phyloP scores from a whole-genome alignment of 1,140 invertebrate species.

The Limonius californicus region DNA sequence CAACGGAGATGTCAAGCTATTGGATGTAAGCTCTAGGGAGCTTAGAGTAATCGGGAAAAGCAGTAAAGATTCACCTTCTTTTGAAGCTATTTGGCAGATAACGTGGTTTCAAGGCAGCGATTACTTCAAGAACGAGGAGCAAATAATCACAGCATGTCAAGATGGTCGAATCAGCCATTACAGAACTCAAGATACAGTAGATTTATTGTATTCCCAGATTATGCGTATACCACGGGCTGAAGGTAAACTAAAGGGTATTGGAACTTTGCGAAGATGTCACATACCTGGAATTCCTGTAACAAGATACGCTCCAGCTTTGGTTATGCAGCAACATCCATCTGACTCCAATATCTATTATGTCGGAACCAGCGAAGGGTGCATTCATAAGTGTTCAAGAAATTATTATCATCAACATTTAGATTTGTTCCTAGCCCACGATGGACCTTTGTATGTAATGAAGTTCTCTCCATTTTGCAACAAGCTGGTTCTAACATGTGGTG shows the following conservation, averaged over 20 bases:
- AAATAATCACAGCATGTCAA: constrained; percentile 53
- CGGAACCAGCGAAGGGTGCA: constrained; percentile 77
- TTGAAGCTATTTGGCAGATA: constrained; percentile 62
- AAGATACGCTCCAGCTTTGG: constrained; percentile 57
- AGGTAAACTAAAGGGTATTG: constrained; percentile 58
- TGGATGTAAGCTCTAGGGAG: constrained; percentile 60
- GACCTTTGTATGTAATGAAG: constrained; percentile 69
- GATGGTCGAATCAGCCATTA: constrained; percentile 58
- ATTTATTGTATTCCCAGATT: constrained; percentile 30
- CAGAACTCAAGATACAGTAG: constrained; percentile 41
- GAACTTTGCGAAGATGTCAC: constrained; percentile 47
- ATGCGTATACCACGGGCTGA: constrained; percentile 61
- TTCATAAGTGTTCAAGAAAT: constrained; percentile 57
- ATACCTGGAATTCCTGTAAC: constrained; percentile 53
- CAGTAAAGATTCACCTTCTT: constrained; percentile 56
- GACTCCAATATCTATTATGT: constrained; percentile 68
- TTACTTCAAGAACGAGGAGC: constrained; percentile 47
- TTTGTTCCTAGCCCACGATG: constrained; percentile 72
- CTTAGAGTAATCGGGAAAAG: constrained; percentile 64
- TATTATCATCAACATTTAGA: constrained; percentile 59
- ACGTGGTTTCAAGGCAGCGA: constrained; percentile 53
- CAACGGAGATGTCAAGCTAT: constrained; percentile 70
- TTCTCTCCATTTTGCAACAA: constrained; percentile 75
- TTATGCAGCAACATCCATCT: constrained; percentile 62
- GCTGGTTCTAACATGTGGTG: constrained; percentile 76